Percentiles rank a stretch among this genome's conserved stretches.
These are phyloP conservation scores for Drosophila cyrtoloma DNA, from an alignment of 2,888 invertebrate species.

Conservation along the genomic window DNA sequence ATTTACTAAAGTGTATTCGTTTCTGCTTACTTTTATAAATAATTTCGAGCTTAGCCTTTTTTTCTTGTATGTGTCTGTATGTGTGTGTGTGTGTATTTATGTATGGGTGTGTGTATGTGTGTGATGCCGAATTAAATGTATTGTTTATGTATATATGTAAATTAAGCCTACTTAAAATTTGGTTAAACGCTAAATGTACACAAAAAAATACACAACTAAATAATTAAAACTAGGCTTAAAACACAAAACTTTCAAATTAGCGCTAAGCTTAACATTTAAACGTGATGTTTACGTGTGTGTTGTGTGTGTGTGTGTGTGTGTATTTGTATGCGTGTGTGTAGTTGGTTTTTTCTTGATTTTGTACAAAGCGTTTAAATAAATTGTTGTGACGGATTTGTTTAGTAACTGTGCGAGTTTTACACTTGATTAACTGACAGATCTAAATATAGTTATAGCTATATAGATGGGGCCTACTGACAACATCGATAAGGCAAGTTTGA, in stretches of 20 bases:
- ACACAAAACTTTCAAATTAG: conserved; percentile 55
- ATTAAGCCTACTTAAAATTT: conserved; percentile 76
- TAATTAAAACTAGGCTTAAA: conserved; percentile 68
- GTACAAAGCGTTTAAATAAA: conserved; percentile 54
- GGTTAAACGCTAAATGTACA: conserved; percentile 78
- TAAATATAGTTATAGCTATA: conserved; percentile 4
- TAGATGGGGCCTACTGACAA: conserved; percentile 29
- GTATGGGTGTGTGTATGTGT: conserved; percentile 26
- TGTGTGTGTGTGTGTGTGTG: conserved; percentile 29
- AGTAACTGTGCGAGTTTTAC: conserved; percentile 56
- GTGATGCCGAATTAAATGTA: conserved; percentile 59
- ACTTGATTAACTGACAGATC: conserved; percentile 15
- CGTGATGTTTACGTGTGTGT: conserved; percentile 51
- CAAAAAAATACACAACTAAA: conserved; percentile 70
- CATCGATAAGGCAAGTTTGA: conserved; percentile 68
- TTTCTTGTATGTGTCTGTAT: conserved; percentile 37
- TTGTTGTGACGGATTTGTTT: conserved; percentile 65
- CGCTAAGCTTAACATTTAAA: conserved; percentile 61
- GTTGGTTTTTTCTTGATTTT: conserved; percentile 39
- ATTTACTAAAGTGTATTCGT: conserved; percentile 71
- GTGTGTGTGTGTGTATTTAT: conserved; percentile 38
- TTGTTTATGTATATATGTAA: conserved; percentile 43
- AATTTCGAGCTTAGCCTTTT: conserved; percentile 79
- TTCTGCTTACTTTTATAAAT: conserved; percentile 69
- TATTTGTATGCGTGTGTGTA: conserved; percentile 25